Evolutionary conservation across 2,797 vertebrate genomes (phyloP), one percentile per base, ranked within the genome.

Genomic region (Anisognathus igniventris): DNA sequence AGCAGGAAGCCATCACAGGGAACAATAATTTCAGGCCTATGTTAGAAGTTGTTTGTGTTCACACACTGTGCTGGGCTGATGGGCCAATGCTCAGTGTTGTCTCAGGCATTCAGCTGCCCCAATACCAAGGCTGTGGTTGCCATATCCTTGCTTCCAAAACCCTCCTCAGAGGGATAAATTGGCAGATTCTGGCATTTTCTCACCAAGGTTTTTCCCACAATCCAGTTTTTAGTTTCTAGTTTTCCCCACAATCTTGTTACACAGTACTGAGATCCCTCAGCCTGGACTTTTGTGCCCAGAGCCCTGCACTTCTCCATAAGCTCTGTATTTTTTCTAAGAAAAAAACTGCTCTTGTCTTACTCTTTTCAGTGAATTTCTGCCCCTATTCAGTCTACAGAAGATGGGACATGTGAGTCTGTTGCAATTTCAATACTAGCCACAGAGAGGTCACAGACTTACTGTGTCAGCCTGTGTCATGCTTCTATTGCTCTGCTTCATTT

Each of bases 31-130:
- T 64, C 70, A 84, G 35, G 25, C 27, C 92, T 50, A 53, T 33
- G 27, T 47, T 51, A n/a, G 9, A 75, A 86, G n/a, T 40, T 70
- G 9, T 48, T 77, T 30, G 14, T 40, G 17, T 31, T 76, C 44
- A 27, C 27, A 53, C 5, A 20, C 14, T 51, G 27, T 31, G 37
- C 30, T 71, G 40, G 27, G 35, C 47, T 76, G 67, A 66, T 33
- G n/a, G 25, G 48, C 53, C 24, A 53, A 4, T 24, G 27, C 48
- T 90, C 0, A 0, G 30, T 5, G 0, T 28, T 78, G 53, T 22
- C 30, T 68, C 66, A 50, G 40, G 30, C 37, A 50, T 66, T 66
- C 2, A 7, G 17, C 31, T 74, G 35, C 25, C 11, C 35, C 71
- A 72, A 16, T 19, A 75, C n/a, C 21, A 65, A 76, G 44, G 40